phyloP scores from a whole-genome alignment of 1,140 invertebrate genomes.

The Brachionus koreanus region DNA sequence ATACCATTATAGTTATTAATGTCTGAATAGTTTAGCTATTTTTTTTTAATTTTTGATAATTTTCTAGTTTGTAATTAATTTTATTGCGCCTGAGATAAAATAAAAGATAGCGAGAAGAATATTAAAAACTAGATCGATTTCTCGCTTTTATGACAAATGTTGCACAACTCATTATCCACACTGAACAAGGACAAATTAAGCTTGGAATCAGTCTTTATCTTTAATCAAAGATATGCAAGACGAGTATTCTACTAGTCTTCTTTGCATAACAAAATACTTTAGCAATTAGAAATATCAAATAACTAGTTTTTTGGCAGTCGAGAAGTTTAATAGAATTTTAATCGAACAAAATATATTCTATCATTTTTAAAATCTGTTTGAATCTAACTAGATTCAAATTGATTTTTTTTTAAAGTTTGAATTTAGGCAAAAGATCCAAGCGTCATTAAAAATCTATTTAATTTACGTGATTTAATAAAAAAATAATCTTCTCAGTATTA shows the following conservation, averaged over 20 bases:
- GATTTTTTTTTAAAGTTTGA: background rate
- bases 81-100: background rate
- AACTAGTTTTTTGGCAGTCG: background rate
- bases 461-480: background rate
- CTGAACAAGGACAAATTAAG: background rate
- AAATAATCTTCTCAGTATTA: background rate
- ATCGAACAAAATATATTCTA: background rate
- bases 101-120: background rate
- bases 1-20: background rate
- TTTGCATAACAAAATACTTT: background rate
- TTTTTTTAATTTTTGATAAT: background rate
- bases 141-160: background rate
- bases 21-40: background rate
- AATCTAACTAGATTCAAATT: background rate
- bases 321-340: background rate
- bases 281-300: background rate
- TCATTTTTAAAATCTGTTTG: background rate
- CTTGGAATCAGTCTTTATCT: background rate
- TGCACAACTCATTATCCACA: background rate
- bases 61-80: background rate
- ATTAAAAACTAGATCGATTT: background rate
- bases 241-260: background rate
- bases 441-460: background rate
- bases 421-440: background rate
- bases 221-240: background rate